Conservation (phyloP, 2,797 vertebrate genomes). For the Clamator glandarius region DNA sequence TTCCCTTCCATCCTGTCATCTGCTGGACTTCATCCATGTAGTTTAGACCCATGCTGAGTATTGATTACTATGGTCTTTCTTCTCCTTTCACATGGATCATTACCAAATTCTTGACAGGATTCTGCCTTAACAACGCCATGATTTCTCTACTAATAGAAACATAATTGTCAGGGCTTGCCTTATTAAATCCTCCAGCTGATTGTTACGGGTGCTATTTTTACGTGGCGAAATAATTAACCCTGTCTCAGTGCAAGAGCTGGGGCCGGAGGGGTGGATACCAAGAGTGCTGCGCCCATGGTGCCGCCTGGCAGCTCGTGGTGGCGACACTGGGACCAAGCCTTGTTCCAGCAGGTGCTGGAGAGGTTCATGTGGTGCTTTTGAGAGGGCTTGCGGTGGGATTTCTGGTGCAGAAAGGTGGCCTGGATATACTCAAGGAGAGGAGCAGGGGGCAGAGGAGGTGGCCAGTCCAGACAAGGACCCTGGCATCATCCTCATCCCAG, state of each 20-base stretch:
- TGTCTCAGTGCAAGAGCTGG: not conserved
- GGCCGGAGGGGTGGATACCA: not conserved
- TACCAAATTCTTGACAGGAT: not conserved
- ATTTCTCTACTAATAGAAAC: not conserved
- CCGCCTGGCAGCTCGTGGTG: not conserved
- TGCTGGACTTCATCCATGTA: fast-evolving
- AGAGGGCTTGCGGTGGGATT: too few species aligned
- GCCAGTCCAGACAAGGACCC: not conserved
- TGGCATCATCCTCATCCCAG: fast-evolving
- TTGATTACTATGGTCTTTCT: not conserved
- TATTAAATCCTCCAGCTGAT: constrained; percentile 14
- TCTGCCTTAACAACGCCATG: not conserved
- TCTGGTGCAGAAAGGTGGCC: not conserved
- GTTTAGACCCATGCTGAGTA: not conserved
- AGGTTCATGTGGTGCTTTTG: fast-evolving
- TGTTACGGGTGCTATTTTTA: not conserved
- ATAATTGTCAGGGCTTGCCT: constrained; percentile 14
- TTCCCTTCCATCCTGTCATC: not conserved
- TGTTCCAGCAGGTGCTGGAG: not conserved
- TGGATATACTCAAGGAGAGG: not conserved
- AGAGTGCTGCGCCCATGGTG: fast-evolving
- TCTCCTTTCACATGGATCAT: not conserved
- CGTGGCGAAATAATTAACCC: not conserved
- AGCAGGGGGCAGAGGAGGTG: not conserved
- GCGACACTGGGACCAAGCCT: not conserved